Conservation (phyloP, 2,113 vertebrate genomes). For the Pelmatolapia mariae region DNA sequence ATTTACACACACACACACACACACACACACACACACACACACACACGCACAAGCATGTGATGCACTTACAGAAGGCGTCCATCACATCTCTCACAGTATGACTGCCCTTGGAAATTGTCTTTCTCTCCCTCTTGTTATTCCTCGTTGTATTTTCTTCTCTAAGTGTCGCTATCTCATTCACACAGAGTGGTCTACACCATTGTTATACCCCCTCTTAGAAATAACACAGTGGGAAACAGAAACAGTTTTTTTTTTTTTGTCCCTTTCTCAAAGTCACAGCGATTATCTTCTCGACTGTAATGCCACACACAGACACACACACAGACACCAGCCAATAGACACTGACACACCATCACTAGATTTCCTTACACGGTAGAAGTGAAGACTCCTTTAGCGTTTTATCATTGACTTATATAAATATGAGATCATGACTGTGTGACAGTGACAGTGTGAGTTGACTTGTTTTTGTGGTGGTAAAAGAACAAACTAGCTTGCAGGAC, state of each 20-base stretch:
- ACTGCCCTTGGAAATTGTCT: slow-evolving; percentile 44
- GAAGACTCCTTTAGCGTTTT: not conserved
- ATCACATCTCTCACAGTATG: slow-evolving; percentile 35
- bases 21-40: not conserved
- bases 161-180: not conserved
- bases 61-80: slow-evolving; percentile 38
- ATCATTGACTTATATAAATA: not conserved
- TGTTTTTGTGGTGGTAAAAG: not conserved
- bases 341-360: not conserved
- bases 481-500: not conserved
- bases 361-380: not conserved
- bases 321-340: not conserved
- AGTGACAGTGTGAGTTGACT: not conserved
- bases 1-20: not conserved
- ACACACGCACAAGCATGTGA: not conserved
- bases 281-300: not conserved
- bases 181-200: not conserved
- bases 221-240: slow-evolving; percentile 10
- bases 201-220: not conserved
- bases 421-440: not conserved
- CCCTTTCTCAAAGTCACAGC: slow-evolving; percentile 38
- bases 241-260: not conserved
- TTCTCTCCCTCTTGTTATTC: slow-evolving; percentile 1
- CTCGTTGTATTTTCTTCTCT: not conserved
- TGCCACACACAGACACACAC: not conserved